Evolutionary conservation across 1,140 invertebrate genomes (phyloP).

Genomic region (Atta cephalotes): DNA sequence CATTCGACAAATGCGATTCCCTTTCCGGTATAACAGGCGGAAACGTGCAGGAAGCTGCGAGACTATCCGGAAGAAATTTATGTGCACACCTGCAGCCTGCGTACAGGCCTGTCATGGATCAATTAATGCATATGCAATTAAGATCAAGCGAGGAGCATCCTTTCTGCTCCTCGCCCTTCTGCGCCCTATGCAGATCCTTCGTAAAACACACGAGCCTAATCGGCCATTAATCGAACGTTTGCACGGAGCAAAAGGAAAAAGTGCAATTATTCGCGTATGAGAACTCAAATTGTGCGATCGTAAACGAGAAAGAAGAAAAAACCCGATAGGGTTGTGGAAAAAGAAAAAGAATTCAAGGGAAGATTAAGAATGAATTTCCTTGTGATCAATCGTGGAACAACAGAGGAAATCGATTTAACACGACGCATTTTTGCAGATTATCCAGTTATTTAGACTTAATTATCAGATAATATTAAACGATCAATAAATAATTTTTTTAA

Average conservation of each 20-base stretch:
- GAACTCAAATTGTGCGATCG: constrained; percentile 38
- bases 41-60: constrained; percentile 47
- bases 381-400: neutral
- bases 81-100: constrained; percentile 44
- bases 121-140: constrained; percentile 60
- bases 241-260: constrained; percentile 36
- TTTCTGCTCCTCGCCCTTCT: neutral
- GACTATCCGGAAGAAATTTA: constrained; percentile 56
- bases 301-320: constrained; percentile 25
- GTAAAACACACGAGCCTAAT: constrained; percentile 58
- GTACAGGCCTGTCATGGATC: constrained; percentile 35
- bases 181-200: constrained; percentile 12
- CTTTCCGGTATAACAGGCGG: constrained; percentile 35
- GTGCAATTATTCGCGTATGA: constrained; percentile 63
- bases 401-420: neutral
- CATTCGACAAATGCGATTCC: constrained; percentile 36
- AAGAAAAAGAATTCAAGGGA: constrained; percentile 51
- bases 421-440: neutral
- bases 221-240: constrained; percentile 52
- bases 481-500: neutral
- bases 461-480: neutral
- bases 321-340: neutral
- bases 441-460: constrained; percentile 4
- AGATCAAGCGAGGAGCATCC: constrained; percentile 44
- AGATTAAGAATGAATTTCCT: constrained; percentile 47